Evolutionary conservation across 2,113 vertebrate species (phyloP), one percentile per base, ranked within the genome.

Genomic region (Polypterus senegalus): DNA sequence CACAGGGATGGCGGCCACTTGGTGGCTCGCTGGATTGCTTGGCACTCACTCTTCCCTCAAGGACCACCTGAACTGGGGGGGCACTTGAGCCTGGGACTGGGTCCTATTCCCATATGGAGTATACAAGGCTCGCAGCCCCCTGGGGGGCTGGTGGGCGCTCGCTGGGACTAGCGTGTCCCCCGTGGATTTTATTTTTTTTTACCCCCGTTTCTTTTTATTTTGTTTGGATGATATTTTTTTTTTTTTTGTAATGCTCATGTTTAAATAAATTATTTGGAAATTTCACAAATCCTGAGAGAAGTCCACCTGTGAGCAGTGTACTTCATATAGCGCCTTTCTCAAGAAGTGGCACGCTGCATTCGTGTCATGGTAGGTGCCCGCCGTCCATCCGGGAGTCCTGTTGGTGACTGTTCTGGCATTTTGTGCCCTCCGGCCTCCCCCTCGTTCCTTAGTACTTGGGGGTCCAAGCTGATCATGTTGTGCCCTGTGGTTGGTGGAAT

Each of bases 181-280:
- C 9, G 6, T 51, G 49, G 6, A 7, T 9, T 51, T 51, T 51
- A n/a, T 51, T 7, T 7, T 6, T 51, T 6, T 7, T 9, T 6
- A 9, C 49, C 6, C 6, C 6, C 49, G 9, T 6, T 51, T 7
- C 9, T 51, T 6, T 7, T 7, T 51, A 9, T 9, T 51, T 51
- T 51, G 6, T 51, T 51, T 9, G 49, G 49, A 7, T 7, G 49
- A 6, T 7, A 6, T 51, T 51, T 6, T 9, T 51, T 84, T 79
- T 49, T 61, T 77, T 81, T 86, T 86, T 77, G 76, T 85, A 86
- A 78, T 74, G 65, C 63, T 73, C 48, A 75, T 67, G 66, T 78
- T 63, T 71, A 54, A 86, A 86, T 86, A 86, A 86, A 88, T 80
- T 66, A 57, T 78, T 77, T 27, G 27, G 68, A 74, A 66, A 45